A percentile compares a stretch with the other conserved stretches of the same genome.
These are phyloP conservation scores for Brachyrhaphis roseni DNA, from an alignment of 2,797 vertebrate genomes.

Conservation along the genomic window DNA sequence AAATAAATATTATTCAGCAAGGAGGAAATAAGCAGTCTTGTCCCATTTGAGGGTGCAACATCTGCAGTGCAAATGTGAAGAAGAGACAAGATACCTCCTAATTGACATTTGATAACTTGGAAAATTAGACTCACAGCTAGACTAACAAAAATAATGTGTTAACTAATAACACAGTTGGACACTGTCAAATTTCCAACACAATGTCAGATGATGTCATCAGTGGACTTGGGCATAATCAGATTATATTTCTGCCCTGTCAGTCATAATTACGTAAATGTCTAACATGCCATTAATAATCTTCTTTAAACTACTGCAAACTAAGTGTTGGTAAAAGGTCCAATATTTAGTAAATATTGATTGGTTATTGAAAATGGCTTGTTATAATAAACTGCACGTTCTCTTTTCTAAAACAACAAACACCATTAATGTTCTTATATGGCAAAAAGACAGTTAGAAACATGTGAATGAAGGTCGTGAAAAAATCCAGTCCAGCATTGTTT, in stretches of 20 bases:
- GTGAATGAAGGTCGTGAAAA: not conserved
- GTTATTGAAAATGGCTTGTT: not conserved
- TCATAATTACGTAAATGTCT: not conserved
- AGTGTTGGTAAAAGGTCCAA: not conserved
- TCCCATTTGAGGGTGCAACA: not conserved
- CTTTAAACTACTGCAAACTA: not conserved
- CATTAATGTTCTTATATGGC: not conserved
- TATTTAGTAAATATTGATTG: not conserved
- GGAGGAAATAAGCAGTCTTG: not conserved
- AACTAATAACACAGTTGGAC: not conserved
- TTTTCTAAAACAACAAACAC: not conserved
- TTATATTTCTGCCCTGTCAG: not conserved
- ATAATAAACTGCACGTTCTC: too few species aligned
- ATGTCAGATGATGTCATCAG: not conserved
- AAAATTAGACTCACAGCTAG: not conserved
- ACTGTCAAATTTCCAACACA: not conserved
- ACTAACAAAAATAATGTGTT: not conserved
- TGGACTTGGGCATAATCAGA: not conserved
- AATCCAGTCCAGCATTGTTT: not conserved
- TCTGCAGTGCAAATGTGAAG: not conserved
- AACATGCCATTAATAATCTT: not conserved
- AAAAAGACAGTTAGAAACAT: not conserved
- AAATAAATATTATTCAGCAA: not conserved
- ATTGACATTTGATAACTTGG: not conserved
- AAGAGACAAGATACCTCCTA: not conserved